Percentiles rank a stretch among this genome's conserved stretches.
phyloP scores from a whole-genome alignment of 2,888 invertebrate genomes.

The Microctonus hyperodae region DNA sequence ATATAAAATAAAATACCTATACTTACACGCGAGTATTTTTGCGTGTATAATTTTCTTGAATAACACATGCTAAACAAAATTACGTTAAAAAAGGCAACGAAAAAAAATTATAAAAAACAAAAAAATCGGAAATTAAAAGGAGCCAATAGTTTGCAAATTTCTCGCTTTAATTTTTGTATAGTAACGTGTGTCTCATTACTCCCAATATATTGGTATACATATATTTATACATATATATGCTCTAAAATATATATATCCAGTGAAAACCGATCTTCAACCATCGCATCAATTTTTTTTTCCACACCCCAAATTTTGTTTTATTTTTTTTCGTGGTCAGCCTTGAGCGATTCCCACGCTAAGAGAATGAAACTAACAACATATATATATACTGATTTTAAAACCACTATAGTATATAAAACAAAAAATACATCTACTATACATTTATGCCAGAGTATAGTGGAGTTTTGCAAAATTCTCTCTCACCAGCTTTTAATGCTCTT shows the following conservation, averaged over 20 bases:
- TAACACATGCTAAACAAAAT: background rate
- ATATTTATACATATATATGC: background rate
- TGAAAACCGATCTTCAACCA: conserved; percentile 6
- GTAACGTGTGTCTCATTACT: conserved; percentile 2
- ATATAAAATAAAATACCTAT: background rate
- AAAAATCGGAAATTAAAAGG: conserved; percentile 5
- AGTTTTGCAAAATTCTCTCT: conserved; percentile 15
- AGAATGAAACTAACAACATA: background rate
- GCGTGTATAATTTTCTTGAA: background rate
- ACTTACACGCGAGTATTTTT: background rate
- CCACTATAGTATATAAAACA: background rate
- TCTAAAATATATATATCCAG: background rate
- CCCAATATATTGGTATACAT: background rate
- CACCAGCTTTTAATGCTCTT: conserved; percentile 13
- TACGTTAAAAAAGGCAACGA: background rate
- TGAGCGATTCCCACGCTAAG: conserved; percentile 15
- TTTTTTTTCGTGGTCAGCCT: background rate
- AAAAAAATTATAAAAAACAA: background rate
- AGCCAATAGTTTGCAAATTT: background rate
- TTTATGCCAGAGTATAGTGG: no score
- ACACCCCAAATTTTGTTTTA: background rate
- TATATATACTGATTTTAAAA: background rate
- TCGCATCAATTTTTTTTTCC: no score
- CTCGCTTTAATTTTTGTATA: conserved; percentile 1
- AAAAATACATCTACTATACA: background rate